Conservation (phyloP, 35 echinoderm and acorn worm species). For the Strongylocentrotus purpuratus region DNA sequence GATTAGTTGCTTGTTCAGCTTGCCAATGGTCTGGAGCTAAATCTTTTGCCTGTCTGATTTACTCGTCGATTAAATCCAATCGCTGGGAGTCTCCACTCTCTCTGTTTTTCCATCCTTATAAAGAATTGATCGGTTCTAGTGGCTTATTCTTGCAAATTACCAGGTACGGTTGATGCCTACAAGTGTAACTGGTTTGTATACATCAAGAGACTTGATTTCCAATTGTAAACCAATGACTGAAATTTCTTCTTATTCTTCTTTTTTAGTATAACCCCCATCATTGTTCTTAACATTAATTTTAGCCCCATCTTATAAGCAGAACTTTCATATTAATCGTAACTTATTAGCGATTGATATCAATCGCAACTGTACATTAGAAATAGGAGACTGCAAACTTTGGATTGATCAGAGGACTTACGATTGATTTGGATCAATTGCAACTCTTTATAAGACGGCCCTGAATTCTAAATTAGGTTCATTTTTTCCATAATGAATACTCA, state of each 20-base stretch:
- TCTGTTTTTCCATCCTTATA: background rate
- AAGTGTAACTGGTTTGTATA: too few relatives aligned
- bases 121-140: background rate
- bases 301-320: background rate
- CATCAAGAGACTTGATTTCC: too few relatives aligned
- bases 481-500: background rate
- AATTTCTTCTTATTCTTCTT: too few relatives aligned
- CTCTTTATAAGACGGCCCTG: background rate
- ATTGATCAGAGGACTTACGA: too few relatives aligned
- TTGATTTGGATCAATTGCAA: too few relatives aligned
- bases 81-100: constrained; percentile 18
- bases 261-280: too few relatives aligned
- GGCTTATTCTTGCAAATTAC: background rate
- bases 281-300: too few relatives aligned
- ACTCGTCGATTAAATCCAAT: constrained; percentile 19
- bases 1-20: constrained; percentile 32
- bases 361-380: background rate
- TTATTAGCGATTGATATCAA: background rate
- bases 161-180: too few relatives aligned
- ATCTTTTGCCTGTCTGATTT: constrained; percentile 32
- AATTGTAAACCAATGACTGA: too few relatives aligned
- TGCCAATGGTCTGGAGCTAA: background rate
- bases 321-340: too few relatives aligned
- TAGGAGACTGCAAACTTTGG: too few relatives aligned
- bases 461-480: background rate